These are phyloP conservation scores for Achlya flavicornis DNA, from an alignment of 2,888 invertebrate species.

Conservation along the genomic window DNA sequence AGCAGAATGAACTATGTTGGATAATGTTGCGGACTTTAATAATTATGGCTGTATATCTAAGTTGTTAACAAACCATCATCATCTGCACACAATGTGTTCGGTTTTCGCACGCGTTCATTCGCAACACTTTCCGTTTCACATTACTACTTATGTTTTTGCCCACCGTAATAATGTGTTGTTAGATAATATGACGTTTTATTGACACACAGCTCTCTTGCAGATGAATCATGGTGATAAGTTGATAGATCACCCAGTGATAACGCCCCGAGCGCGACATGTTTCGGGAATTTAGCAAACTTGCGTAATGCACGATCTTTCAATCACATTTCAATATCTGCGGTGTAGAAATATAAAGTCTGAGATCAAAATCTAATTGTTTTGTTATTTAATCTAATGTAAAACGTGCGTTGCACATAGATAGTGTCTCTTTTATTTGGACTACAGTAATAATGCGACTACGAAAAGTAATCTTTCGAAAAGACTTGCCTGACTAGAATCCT, in stretches of 20 bases:
- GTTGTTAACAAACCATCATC: conserved; percentile 29
- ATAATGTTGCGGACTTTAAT: conserved; percentile 10
- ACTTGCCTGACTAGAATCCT: not conserved
- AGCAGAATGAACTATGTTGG: not conserved
- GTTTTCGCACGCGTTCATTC: conserved; percentile 70
- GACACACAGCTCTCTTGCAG: conserved; percentile 21
- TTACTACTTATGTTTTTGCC: conserved; percentile 34
- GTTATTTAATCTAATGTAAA: conserved; percentile 10
- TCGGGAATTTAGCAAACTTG: conserved; percentile 16
- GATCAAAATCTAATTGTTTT: conserved; percentile 4
- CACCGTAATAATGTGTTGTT: conserved; percentile 36
- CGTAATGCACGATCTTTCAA: conserved; percentile 18
- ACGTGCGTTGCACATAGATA: conserved; percentile 9
- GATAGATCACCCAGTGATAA: conserved; percentile 34
- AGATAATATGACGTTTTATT: conserved; percentile 41
- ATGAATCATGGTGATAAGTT: conserved; percentile 29
- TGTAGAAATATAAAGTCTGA: conserved; percentile 5
- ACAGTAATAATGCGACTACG: not conserved
- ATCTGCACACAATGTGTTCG: conserved; percentile 61
- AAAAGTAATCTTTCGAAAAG: too few relatives aligned
- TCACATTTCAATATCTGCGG: conserved; percentile 7
- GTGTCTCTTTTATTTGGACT: not conserved
- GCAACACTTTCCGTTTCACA: conserved; percentile 71
- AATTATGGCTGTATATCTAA: conserved; percentile 22
- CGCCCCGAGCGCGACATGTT: conserved; percentile 11